A percentile compares a stretch with the other conserved stretches of the same genome.
Conservation (phyloP, 2,888 invertebrate genomes). For the Zootermopsis nevadensis region DNA sequence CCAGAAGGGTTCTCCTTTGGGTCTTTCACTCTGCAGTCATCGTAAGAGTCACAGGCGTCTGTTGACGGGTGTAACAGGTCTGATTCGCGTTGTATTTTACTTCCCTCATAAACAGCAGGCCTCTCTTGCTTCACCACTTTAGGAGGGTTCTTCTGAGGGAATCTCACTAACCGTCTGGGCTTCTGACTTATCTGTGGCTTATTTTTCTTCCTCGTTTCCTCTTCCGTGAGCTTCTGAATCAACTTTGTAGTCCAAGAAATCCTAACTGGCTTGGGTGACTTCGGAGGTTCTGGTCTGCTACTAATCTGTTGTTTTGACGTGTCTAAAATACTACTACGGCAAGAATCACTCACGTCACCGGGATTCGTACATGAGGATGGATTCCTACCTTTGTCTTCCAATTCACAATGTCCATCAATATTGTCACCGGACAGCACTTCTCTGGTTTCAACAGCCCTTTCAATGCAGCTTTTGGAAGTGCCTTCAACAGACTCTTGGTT, state of each 20-base stretch:
- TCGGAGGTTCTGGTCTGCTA: background rate
- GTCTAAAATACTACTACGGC: background rate
- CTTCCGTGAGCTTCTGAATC: conserved; percentile 50
- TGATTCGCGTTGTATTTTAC: background rate
- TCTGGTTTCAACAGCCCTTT: too few relatives aligned
- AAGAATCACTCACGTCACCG: too few relatives aligned
- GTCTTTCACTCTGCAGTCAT: background rate
- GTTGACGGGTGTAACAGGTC: background rate
- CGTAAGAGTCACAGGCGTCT: background rate
- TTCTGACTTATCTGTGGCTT: background rate
- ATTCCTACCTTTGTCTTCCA: background rate
- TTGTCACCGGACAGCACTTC: too few relatives aligned
- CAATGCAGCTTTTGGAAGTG: too few relatives aligned
- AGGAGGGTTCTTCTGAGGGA: conserved; percentile 41
- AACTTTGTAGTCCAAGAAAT: conserved; percentile 52
- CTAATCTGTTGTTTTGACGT: background rate
- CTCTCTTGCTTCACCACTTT: background rate
- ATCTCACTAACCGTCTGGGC: conserved; percentile 34
- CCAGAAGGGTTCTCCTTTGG: conserved; percentile 26
- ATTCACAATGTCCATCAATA: background rate
- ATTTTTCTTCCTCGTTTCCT: conserved; percentile 43
- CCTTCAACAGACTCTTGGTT: too few relatives aligned
- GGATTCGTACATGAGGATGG: too few relatives aligned
- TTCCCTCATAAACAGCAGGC: background rate
- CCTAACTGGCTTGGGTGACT: conserved; percentile 41